Conservation (phyloP, 2,888 invertebrate genomes). For the Hyposoter dolosus region DNA sequence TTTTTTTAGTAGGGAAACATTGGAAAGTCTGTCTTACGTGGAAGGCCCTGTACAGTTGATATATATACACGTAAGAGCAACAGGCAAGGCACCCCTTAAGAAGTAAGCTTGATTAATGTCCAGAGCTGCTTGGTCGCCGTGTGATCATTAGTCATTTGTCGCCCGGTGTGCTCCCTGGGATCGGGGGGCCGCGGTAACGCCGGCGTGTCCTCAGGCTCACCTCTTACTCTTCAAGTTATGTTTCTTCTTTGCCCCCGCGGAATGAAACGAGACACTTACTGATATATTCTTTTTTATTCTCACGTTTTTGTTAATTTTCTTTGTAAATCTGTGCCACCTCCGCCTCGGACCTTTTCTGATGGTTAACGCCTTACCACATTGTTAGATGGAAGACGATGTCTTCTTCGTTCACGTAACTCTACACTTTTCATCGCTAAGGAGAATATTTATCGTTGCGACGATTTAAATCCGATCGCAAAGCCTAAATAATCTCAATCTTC, state of each 20-base stretch:
- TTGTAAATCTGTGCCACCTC: slow-evolving; percentile 22
- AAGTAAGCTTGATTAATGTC: slow-evolving; percentile 81
- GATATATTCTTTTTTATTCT: slow-evolving; percentile 44
- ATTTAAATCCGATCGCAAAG: background rate
- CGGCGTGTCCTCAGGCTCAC: slow-evolving; percentile 59
- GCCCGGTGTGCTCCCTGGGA: slow-evolving; percentile 72
- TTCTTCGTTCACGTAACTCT: slow-evolving; percentile 35
- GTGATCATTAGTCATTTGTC: slow-evolving; percentile 82
- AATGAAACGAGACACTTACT: slow-evolving; percentile 56
- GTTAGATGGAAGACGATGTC: slow-evolving; percentile 25
- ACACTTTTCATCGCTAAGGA: background rate
- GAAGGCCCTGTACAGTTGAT: background rate
- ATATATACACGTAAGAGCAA: slow-evolving; percentile 72
- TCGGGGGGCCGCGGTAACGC: slow-evolving; percentile 58
- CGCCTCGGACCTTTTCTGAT: background rate
- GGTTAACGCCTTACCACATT: slow-evolving; percentile 12
- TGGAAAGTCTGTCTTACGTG: background rate
- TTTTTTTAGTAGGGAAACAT: background rate
- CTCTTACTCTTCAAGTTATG: slow-evolving; percentile 46
- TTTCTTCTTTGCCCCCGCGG: slow-evolving; percentile 48
- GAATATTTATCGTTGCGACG: background rate
- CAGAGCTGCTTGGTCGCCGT: slow-evolving; percentile 75
- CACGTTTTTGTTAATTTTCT: slow-evolving; percentile 15
- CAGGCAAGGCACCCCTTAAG: slow-evolving; percentile 64
- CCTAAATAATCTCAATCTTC: background rate